phyloP scores from a whole-genome alignment of 1,140 invertebrate genomes.

The Papilio polytes region DNA sequence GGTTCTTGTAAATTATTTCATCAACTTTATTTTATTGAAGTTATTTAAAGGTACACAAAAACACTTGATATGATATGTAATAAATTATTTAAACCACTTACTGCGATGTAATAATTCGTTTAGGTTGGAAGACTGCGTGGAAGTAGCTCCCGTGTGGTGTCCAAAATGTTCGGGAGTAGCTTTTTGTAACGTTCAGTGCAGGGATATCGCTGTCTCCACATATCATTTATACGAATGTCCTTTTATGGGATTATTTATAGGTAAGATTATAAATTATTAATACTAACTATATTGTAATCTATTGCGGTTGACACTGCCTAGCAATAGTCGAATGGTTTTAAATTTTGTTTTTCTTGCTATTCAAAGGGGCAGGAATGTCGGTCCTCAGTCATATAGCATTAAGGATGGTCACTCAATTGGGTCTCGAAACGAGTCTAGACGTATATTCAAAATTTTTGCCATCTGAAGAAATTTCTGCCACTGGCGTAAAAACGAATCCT shows the following conservation, averaged over 20 bases:
- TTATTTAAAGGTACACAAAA: neutral
- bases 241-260: conserved; percentile 89
- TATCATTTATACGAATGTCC: conserved; percentile 94
- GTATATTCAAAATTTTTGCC: conserved; percentile 79
- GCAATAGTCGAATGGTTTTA: neutral
- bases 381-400: conserved; percentile 90
- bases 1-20: neutral
- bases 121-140: conserved; percentile 75
- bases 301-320: neutral
- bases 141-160: conserved; percentile 88
- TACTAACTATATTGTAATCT: neutral
- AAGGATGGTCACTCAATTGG: conserved; percentile 89
- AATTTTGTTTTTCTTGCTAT: conserved; percentile 12
- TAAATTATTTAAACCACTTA: neutral
- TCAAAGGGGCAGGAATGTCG: conserved; percentile 90
- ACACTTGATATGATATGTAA: no score
- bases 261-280: conserved; percentile 62
- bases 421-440: conserved; percentile 81
- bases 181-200: conserved; percentile 90
- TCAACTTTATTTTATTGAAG: neutral
- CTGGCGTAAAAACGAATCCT: conserved; percentile 65
- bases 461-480: conserved; percentile 60
- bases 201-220: conserved; percentile 85
- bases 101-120: conserved; percentile 14
- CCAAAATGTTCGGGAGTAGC: conserved; percentile 89